Percentiles rank a stretch among this genome's conserved stretches.
Evolutionary conservation across 1,140 invertebrate genomes (phyloP).

Genomic region (Aphelinus certus): DNA sequence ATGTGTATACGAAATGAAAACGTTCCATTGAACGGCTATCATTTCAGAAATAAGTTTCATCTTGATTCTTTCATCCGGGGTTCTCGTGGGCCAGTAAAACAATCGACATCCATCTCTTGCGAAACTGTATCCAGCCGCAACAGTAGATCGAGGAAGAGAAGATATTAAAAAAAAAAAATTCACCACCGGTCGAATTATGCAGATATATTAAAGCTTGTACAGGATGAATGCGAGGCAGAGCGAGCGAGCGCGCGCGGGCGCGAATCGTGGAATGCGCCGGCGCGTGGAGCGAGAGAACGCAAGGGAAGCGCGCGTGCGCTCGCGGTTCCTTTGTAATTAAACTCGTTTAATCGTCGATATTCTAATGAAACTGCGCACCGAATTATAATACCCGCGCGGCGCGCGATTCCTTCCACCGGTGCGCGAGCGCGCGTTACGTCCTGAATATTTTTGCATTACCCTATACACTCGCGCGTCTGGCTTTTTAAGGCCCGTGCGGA

Average conservation of each 20-base stretch:
- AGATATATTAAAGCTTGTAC: background rate
- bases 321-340: slow-evolving; percentile 59
- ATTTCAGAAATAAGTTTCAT: too few relatives aligned
- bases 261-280: slow-evolving; percentile 1
- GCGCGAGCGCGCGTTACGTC: slow-evolving; percentile 2
- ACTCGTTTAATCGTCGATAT: slow-evolving; percentile 59
- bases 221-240: background rate
- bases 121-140: too few relatives aligned
- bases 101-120: too few relatives aligned
- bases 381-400: slow-evolving; percentile 55
- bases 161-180: too few relatives aligned
- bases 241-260: background rate
- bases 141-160: too few relatives aligned
- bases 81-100: too few relatives aligned
- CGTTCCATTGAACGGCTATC: too few relatives aligned
- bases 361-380: slow-evolving; percentile 57
- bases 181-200: background rate
- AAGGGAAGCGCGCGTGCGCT: slow-evolving; percentile 45
- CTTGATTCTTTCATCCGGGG: too few relatives aligned
- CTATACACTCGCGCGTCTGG: background rate
- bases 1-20: too few relatives aligned
- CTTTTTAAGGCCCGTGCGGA: too few relatives aligned
- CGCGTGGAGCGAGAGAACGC: slow-evolving; percentile 32
- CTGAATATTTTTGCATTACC: slow-evolving; percentile 38
- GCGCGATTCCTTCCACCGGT: slow-evolving; percentile 37